phyloP scores from a whole-genome alignment of 1,140 invertebrate genomes.

The Cotesia typhae region DNA sequence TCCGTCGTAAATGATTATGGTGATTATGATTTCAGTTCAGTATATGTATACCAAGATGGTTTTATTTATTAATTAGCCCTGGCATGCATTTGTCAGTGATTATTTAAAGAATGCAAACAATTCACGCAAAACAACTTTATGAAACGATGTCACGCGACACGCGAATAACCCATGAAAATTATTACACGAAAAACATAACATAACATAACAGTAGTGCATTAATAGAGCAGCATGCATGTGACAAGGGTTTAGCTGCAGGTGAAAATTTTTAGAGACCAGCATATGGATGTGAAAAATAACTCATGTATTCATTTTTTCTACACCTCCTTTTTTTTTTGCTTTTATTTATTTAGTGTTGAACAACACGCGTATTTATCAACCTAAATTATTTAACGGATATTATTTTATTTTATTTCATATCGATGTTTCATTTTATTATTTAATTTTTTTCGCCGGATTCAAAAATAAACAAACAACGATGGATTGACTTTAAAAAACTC shows the following conservation, averaged over 20 bases:
- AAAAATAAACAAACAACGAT: too few relatives aligned
- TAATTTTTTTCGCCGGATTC: background rate
- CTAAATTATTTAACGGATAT: too few relatives aligned
- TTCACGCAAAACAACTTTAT: slow-evolving; percentile 14
- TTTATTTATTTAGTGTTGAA: background rate
- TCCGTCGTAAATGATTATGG: background rate
- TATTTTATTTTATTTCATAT: background rate
- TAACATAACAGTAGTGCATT: background rate
- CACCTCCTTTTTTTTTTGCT: background rate
- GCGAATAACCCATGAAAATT: slow-evolving; percentile 9
- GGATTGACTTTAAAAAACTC: background rate
- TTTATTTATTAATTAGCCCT: slow-evolving; percentile 17
- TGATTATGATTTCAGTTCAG: background rate
- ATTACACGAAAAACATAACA: background rate
- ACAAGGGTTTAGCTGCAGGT: background rate
- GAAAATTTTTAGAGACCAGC: background rate
- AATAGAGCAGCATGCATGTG: background rate
- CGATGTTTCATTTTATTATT: background rate
- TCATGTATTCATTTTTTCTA: background rate
- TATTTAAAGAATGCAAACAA: slow-evolving; percentile 1
- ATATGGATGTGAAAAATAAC: slow-evolving; percentile 9
- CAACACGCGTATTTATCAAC: background rate
- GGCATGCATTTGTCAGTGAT: slow-evolving; percentile 9
- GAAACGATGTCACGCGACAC: slow-evolving; percentile 10
- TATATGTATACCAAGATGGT: too few relatives aligned